These are phyloP conservation scores for Tipula vernalis DNA, from an alignment of 2,888 invertebrate species.

Conservation along the genomic window DNA sequence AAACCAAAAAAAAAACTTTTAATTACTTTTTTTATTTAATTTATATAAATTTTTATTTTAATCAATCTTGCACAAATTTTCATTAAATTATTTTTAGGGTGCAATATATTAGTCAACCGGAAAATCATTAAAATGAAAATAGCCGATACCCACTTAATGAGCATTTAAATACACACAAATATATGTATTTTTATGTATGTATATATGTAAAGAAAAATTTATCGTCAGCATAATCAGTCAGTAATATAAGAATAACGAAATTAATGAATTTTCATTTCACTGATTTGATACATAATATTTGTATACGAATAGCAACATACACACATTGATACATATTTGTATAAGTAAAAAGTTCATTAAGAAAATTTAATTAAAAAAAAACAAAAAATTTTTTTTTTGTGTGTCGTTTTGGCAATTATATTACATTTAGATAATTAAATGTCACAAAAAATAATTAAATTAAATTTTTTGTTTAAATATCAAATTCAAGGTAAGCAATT, in stretches of 20 bases:
- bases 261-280: background rate
- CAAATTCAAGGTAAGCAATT: background rate
- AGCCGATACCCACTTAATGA: background rate
- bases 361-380: background rate
- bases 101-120: background rate
- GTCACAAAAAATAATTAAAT: background rate
- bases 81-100: background rate
- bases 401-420: background rate
- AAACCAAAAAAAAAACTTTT: background rate
- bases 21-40: constrained; percentile 6
- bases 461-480: background rate
- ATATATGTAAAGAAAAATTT: background rate
- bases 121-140: background rate
- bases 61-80: constrained; percentile 8
- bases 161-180: background rate
- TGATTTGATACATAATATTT: background rate
- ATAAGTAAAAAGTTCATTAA: background rate
- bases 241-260: background rate
- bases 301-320: background rate
- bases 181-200: background rate
- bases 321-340: background rate
- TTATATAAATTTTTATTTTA: constrained; percentile 6
- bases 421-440: background rate
- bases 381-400: background rate
- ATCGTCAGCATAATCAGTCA: background rate